Percentiles rank a stretch among this genome's conserved stretches.
These are phyloP conservation scores for Muraenolepis orangiensis DNA, from an alignment of 2,797 vertebrate species.

Conservation along the genomic window DNA sequence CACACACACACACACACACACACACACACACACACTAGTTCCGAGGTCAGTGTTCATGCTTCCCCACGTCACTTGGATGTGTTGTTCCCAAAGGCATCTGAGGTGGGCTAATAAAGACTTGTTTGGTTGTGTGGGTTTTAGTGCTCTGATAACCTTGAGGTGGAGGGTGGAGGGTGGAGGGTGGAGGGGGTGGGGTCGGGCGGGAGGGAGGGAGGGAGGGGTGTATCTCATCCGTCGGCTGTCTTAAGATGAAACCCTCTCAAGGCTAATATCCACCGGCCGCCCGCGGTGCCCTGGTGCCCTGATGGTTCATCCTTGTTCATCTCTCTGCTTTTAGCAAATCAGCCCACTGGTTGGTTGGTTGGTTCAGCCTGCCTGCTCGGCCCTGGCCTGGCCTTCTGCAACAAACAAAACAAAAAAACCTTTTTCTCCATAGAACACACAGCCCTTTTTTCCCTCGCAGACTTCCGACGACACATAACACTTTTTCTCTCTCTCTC, in stretches of 20 bases:
- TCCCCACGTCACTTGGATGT: constrained; percentile 4
- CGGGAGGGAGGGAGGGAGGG: constrained; percentile 4
- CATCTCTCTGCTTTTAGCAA: background rate
- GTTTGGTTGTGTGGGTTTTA: too few species aligned
- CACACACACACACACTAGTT: constrained; percentile 10
- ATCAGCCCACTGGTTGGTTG: background rate
- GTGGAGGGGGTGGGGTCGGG: constrained; percentile 10
- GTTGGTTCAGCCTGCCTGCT: background rate
- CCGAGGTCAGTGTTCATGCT: too few species aligned
- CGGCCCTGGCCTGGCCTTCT: background rate
- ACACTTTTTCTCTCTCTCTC: background rate
- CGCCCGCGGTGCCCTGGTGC: background rate
- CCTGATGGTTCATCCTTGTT: background rate
- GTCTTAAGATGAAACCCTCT: constrained; percentile 23
- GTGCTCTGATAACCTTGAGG: constrained; percentile 35
- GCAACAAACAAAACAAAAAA: too few species aligned
- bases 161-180: constrained; percentile 16
- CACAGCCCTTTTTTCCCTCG: background rate
- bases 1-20: too few species aligned
- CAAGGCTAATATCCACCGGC: background rate
- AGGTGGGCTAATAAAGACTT: constrained; percentile 12
- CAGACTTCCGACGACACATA: too few species aligned
- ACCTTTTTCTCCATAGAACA: background rate
- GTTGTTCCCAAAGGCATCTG: constrained; percentile 17
- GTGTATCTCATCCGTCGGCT: constrained; percentile 7